Conservation (phyloP, 2,888 invertebrate genomes). For the Ctenicera cuprea region DNA sequence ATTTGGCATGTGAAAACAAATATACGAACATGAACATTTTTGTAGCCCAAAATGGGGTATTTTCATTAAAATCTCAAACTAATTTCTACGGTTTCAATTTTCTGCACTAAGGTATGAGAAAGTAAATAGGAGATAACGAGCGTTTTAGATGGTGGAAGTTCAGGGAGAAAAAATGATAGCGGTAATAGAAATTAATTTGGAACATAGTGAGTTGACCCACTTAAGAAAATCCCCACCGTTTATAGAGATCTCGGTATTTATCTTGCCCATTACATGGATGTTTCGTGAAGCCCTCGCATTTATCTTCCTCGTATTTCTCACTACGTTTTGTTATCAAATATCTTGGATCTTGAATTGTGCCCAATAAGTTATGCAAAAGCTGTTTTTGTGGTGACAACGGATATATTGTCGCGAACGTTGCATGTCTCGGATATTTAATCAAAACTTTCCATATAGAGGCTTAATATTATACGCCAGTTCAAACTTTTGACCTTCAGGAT, state of each 20-base stretch:
- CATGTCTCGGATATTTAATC: constrained; percentile 49
- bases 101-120: too few species aligned
- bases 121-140: not conserved
- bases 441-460: constrained; percentile 17
- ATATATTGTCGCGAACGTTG: constrained; percentile 46
- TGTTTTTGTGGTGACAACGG: constrained; percentile 63
- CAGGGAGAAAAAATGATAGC: not conserved
- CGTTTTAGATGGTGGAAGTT: not conserved
- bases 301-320: constrained; percentile 21
- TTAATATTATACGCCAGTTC: not conserved
- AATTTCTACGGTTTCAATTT: not conserved
- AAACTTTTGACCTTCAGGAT: not conserved
- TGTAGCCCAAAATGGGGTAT: not conserved
- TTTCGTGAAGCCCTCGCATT: constrained; percentile 35
- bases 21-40: not conserved
- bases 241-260: constrained; percentile 25
- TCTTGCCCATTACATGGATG: constrained; percentile 28
- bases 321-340: constrained; percentile 32
- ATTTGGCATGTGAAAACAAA: too few species aligned
- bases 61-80: not conserved
- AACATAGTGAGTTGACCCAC: constrained; percentile 24
- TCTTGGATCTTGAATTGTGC: constrained; percentile 31
- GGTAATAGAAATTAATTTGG: constrained; percentile 29
- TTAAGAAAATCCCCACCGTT: constrained; percentile 23
- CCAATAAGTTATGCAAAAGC: constrained; percentile 43